Conservation (phyloP, 2,113 vertebrate species). For the Triplophysa siluroides region DNA sequence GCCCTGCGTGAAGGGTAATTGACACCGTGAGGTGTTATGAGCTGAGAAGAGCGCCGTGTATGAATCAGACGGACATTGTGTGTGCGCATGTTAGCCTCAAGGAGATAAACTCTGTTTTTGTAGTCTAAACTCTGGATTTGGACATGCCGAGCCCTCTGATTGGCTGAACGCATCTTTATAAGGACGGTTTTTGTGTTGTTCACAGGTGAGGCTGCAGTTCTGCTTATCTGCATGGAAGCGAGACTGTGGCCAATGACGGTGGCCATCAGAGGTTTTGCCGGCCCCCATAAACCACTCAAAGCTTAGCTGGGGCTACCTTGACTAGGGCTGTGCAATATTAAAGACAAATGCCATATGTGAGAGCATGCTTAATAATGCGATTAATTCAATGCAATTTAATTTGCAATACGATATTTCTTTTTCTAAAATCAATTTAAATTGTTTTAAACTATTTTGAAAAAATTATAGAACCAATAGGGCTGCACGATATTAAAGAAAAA, state of each 20-base stretch:
- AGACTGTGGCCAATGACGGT: constrained; percentile 31
- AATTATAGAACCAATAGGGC: too few relatives aligned
- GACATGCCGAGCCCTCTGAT: neutral
- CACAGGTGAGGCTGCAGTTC: constrained; percentile 27
- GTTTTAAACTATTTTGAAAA: too few relatives aligned
- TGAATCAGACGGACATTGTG: neutral
- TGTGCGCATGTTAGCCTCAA: neutral
- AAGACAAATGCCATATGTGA: too few relatives aligned
- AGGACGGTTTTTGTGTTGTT: constrained; percentile 22
- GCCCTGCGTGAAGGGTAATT: constrained; percentile 36
- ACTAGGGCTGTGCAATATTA: too few relatives aligned
- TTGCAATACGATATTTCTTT: too few relatives aligned
- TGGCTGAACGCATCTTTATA: too few relatives aligned
- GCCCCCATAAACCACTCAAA: neutral
- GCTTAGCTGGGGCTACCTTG: too few relatives aligned
- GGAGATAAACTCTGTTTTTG: neutral
- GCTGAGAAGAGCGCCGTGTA: neutral
- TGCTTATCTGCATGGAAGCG: constrained; percentile 55
- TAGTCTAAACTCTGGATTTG: neutral
- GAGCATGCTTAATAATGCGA: too few relatives aligned
- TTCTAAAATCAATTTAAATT: too few relatives aligned
- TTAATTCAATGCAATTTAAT: too few relatives aligned
- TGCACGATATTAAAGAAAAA: too few relatives aligned
- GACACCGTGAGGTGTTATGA: constrained; percentile 37
- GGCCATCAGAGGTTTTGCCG: constrained; percentile 37